Conservation (phyloP, 2,797 vertebrate species). For the Apodemus agrarius region DNA sequence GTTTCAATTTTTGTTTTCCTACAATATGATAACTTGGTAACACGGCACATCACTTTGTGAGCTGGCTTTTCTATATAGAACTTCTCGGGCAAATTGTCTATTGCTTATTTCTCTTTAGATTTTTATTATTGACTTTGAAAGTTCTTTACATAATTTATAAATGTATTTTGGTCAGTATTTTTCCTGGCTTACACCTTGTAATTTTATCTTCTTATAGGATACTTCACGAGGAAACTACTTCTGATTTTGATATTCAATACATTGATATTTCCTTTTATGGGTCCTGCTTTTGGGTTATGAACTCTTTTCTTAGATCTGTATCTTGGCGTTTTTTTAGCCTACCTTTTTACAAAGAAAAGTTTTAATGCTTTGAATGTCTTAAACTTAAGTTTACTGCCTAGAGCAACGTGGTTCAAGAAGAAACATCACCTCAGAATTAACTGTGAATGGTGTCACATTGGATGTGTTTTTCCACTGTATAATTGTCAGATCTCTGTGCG, state of each 20-base stretch:
- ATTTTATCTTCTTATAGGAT: neutral
- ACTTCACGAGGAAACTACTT: neutral
- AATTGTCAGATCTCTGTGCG: slow-evolving; percentile 57
- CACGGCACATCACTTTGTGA: neutral
- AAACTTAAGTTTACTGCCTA: slow-evolving; percentile 26
- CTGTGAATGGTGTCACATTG: slow-evolving; percentile 1
- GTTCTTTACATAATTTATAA: neutral
- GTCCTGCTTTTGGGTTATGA: neutral
- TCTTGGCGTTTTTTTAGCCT: neutral
- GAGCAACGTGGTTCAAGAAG: neutral
- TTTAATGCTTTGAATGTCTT: slow-evolving; percentile 19
- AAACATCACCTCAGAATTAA: slow-evolving; percentile 42
- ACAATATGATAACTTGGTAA: neutral
- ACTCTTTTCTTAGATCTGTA: neutral
- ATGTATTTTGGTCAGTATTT: slow-evolving; percentile 10
- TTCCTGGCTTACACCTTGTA: neutral
- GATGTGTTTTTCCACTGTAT: slow-evolving; percentile 70
- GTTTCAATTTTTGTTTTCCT: slow-evolving; percentile 18
- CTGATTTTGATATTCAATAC: neutral
- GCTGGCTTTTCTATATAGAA: neutral
- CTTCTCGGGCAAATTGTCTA: neutral
- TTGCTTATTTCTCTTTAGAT: slow-evolving; percentile 27
- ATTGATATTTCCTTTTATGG: neutral
- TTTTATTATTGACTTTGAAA: slow-evolving; percentile 12
- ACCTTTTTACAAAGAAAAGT: neutral